Conservation (phyloP, 1,140 invertebrate species). For the fruit fly (Drosophila melanogaster) region Release_6_plus_ISO1_MT NT_037436.4:12837501-12838000, state of each 20-base stretch:
- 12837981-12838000: constrained; percentile 12
- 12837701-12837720: constrained; percentile 60
- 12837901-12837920: constrained; percentile 39
- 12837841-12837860: constrained; percentile 41
- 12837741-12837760: constrained; percentile 18
- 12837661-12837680: constrained; percentile 45
- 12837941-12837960: neutral
- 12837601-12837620: constrained; percentile 25
- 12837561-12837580: constrained; percentile 23
- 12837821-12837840: constrained; percentile 3
- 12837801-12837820: constrained; percentile 25
- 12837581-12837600: constrained; percentile 31
- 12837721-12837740: constrained; percentile 53
- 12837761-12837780: constrained; percentile 44
- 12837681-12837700: constrained; percentile 11
- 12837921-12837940: constrained; percentile 5
- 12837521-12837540: constrained; percentile 46
- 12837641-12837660: constrained; percentile 29
- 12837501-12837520: constrained; percentile 20
- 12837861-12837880: constrained; percentile 50
- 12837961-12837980: constrained; percentile 20
- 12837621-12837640: constrained; percentile 43
- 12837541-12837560: constrained; percentile 16
- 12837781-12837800: constrained; percentile 46
- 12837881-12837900: constrained; percentile 47